Evolutionary conservation across 2,113 vertebrate species (phyloP).

Genomic region (Rhegmatorhina hoffmannsi): DNA sequence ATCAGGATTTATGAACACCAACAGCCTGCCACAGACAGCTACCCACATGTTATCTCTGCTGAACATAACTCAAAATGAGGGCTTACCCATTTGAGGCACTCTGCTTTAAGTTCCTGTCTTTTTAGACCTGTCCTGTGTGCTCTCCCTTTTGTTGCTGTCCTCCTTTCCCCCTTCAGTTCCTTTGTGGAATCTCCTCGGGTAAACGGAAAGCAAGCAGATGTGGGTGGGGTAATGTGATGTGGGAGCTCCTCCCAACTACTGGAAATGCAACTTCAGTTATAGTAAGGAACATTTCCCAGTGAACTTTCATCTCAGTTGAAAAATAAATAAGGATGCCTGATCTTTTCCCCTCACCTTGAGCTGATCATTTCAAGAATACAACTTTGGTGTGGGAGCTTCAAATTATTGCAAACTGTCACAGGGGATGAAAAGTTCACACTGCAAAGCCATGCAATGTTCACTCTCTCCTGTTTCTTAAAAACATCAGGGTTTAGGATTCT

Average conservation of each 20-base stretch:
- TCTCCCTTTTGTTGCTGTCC: neutral
- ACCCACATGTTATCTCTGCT: neutral
- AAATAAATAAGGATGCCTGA: neutral
- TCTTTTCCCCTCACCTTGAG: neutral
- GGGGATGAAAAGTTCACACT: neutral
- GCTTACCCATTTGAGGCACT: neutral
- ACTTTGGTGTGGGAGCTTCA: neutral
- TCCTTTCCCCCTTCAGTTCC: constrained; percentile 30
- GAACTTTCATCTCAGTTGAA: constrained; percentile 3
- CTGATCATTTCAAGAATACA: neutral
- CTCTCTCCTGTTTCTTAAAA: neutral
- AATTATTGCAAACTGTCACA: neutral
- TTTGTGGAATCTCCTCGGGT: constrained; percentile 20
- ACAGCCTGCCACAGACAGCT: neutral
- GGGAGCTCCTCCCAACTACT: constrained; percentile 59
- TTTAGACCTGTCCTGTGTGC: neutral
- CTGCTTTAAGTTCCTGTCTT: neutral
- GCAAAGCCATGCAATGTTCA: neutral
- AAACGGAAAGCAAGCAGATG: constrained; percentile 24
- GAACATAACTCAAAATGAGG: neutral
- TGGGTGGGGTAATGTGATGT: constrained; percentile 61
- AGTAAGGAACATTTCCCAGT: constrained; percentile 34
- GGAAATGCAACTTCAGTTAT: constrained; percentile 51
- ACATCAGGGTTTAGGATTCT: neutral
- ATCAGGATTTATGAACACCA: neutral